Evolutionary conservation across 2,113 vertebrate species (phyloP).

Genomic region (Macroglossus sobrinus): DNA sequence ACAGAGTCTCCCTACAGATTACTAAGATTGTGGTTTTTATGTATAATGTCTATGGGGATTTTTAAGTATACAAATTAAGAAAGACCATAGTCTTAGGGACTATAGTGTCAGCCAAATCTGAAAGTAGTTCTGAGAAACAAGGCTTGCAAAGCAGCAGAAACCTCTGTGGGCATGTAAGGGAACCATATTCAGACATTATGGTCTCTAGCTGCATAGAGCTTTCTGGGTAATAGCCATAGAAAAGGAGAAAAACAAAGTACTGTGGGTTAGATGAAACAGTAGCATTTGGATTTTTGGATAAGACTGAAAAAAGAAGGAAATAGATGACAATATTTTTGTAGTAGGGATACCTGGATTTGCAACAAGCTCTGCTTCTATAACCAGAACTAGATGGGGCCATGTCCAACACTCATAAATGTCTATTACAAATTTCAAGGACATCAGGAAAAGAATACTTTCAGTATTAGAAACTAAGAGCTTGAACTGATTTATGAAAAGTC

Average conservation of each 20-base stretch:
- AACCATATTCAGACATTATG: neutral
- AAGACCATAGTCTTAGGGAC: neutral
- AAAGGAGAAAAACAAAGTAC: conserved; percentile 12
- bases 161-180: neutral
- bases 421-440: neutral
- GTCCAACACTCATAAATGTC: neutral
- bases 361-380: neutral
- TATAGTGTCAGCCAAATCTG: neutral
- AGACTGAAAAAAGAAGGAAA: neutral
- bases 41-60: neutral
- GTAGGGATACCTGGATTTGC: neutral
- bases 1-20: neutral
- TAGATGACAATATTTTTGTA: neutral
- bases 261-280: neutral
- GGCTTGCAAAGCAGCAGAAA: conserved; percentile 19
- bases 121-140: conserved; percentile 34
- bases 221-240: conserved; percentile 5
- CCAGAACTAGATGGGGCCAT: neutral
- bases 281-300: neutral
- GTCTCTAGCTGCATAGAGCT: neutral
- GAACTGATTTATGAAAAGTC: neutral
- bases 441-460: conserved; percentile 6
- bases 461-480: neutral
- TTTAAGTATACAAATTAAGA: neutral
- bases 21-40: conserved; percentile 6